Conservation (phyloP, 2,888 invertebrate genomes). For the Gymnocheta viridis region DNA sequence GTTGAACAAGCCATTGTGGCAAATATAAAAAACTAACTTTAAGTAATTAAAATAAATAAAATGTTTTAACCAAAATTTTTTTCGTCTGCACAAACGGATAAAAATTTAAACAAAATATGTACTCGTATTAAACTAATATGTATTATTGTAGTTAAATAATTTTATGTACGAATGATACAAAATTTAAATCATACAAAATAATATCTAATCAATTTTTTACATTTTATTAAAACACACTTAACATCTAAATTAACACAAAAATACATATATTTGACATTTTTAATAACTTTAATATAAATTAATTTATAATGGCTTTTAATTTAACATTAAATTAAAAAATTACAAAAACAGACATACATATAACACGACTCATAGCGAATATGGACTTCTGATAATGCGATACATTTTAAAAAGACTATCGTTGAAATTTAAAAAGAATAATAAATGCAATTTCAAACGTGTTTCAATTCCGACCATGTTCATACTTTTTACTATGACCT, state of each 20-base stretch:
- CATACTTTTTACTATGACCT: slow-evolving; percentile 24
- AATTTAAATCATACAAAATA: too few relatives aligned
- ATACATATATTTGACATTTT: not conserved
- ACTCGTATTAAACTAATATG: too few relatives aligned
- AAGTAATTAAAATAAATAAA: too few relatives aligned
- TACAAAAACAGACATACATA: not conserved
- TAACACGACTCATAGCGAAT: not conserved
- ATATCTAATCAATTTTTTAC: too few relatives aligned
- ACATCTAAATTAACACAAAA: not conserved
- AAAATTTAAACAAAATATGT: too few relatives aligned
- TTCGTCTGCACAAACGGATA: too few relatives aligned
- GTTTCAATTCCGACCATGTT: slow-evolving; percentile 80
- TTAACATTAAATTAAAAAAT: not conserved
- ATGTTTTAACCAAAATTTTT: too few relatives aligned
- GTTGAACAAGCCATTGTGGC: too few relatives aligned
- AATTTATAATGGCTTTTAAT: not conserved
- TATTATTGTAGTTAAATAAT: too few relatives aligned
- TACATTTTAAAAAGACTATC: slow-evolving; percentile 3
- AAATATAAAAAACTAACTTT: too few relatives aligned
- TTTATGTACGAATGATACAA: too few relatives aligned
- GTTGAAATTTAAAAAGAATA: not conserved
- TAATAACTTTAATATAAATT: not conserved
- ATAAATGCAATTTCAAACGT: slow-evolving; percentile 78
- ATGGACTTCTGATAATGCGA: slow-evolving; percentile 60
- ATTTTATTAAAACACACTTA: not conserved